Conservation (phyloP, 2,888 invertebrate genomes). For the Cynaeus angustus region DNA sequence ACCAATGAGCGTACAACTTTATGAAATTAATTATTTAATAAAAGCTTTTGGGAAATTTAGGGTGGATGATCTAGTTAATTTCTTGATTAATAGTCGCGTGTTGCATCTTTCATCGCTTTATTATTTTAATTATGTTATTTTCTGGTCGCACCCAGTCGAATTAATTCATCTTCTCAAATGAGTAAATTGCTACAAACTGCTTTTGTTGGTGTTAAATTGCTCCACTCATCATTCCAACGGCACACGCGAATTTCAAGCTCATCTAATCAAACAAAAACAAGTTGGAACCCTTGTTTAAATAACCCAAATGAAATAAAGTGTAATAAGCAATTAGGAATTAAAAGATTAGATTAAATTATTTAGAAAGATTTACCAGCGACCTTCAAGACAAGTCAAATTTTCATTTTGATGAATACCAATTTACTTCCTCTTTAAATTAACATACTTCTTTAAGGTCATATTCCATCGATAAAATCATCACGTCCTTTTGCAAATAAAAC, state of each 20-base stretch:
- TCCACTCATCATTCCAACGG: neutral
- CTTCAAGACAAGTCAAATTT: constrained; percentile 15
- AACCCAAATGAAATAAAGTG: constrained; percentile 12
- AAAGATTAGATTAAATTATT: constrained; percentile 31
- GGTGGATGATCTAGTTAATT: too few species aligned
- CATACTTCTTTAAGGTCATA: constrained; percentile 24
- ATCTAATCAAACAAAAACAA: constrained; percentile 17
- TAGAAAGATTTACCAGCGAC: constrained; percentile 20
- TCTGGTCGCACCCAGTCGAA: neutral
- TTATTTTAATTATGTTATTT: too few species aligned
- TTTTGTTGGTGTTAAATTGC: constrained; percentile 6
- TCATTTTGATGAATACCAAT: constrained; percentile 7
- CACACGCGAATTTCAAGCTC: constrained; percentile 2
- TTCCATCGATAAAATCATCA: constrained; percentile 1
- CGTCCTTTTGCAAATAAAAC: constrained; percentile 14
- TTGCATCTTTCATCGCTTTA: too few species aligned
- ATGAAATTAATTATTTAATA: too few species aligned
- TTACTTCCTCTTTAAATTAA: constrained; percentile 6
- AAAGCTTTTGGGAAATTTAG: too few species aligned
- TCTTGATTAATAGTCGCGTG: too few species aligned
- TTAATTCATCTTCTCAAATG: constrained; percentile 3
- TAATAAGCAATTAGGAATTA: constrained; percentile 17
- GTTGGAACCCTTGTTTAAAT: constrained; percentile 17
- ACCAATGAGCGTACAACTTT: too few species aligned
- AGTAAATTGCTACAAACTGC: constrained; percentile 11